A percentile compares a stretch with the other conserved stretches of the same genome.
phyloP scores from a whole-genome alignment of 2,113 vertebrate species.

The Platycercus adscitus region DNA sequence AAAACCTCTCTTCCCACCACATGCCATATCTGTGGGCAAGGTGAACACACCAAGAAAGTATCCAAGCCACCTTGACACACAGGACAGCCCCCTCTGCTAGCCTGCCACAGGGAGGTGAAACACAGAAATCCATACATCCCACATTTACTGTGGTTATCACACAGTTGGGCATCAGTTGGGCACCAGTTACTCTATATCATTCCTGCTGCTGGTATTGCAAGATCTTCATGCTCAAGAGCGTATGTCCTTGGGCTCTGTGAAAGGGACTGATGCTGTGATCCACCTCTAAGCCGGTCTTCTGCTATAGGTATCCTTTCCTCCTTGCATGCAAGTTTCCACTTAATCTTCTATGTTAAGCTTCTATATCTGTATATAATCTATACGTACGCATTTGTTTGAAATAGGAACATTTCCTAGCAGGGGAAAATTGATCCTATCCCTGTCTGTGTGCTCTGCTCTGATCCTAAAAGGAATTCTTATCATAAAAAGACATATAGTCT shows the following conservation, averaged over 20 bases:
- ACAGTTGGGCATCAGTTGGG: background rate
- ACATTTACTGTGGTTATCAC: background rate
- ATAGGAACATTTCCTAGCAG: background rate
- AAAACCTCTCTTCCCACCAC: background rate
- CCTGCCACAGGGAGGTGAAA: fast-evolving
- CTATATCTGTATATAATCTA: fast-evolving
- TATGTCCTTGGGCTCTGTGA: fast-evolving
- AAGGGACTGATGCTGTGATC: background rate
- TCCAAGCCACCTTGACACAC: background rate
- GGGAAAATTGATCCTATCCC: background rate
- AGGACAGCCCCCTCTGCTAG: background rate
- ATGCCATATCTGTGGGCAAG: background rate
- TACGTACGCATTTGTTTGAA: background rate
- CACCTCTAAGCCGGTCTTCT: background rate
- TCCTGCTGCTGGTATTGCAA: background rate
- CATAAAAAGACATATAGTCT: background rate
- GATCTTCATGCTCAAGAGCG: fast-evolving
- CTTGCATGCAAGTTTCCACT: background rate
- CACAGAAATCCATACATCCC: background rate
- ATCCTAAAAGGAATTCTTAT: background rate
- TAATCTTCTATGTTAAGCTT: background rate
- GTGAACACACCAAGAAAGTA: background rate
- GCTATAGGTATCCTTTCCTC: fast-evolving
- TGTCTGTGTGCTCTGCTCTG: background rate
- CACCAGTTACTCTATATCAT: background rate